Conservation (phyloP, 2,797 vertebrate species). For the Chiropotes sagulatus region DNA sequence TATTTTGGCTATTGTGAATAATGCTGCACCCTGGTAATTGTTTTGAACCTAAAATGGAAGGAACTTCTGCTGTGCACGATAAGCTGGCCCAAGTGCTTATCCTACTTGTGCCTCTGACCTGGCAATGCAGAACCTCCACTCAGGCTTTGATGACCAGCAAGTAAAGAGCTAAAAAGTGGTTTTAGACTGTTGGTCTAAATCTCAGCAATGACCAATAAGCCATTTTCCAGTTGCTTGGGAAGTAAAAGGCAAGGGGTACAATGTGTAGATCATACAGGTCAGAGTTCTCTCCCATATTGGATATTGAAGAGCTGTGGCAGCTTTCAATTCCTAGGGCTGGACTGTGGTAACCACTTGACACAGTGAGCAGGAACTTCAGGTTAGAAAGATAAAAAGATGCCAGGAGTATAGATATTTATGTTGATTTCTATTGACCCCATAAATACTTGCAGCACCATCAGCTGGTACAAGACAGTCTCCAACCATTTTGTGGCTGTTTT, state of each 20-base stretch:
- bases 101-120: not conserved
- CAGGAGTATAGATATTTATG: not conserved
- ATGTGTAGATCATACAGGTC: too few species aligned
- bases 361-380: not conserved
- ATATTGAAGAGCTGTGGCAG: not conserved
- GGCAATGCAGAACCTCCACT: not conserved
- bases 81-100: rapidly evolving
- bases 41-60: not conserved
- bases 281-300: not conserved
- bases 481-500: not conserved
- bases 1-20: not conserved
- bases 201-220: not conserved
- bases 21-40: not conserved
- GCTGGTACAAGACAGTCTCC: not conserved
- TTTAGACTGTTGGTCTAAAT: not conserved
- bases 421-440: not conserved
- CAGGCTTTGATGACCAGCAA: not conserved
- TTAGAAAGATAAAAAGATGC: not conserved
- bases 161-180: not conserved
- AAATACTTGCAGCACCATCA: not conserved
- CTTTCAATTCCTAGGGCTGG: not conserved
- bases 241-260: not conserved
- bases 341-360: not conserved
- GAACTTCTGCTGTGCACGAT: not conserved
- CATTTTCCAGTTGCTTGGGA: not conserved